Conservation (phyloP, 2,797 vertebrate species). For the Tenualosa ilisha region DNA sequence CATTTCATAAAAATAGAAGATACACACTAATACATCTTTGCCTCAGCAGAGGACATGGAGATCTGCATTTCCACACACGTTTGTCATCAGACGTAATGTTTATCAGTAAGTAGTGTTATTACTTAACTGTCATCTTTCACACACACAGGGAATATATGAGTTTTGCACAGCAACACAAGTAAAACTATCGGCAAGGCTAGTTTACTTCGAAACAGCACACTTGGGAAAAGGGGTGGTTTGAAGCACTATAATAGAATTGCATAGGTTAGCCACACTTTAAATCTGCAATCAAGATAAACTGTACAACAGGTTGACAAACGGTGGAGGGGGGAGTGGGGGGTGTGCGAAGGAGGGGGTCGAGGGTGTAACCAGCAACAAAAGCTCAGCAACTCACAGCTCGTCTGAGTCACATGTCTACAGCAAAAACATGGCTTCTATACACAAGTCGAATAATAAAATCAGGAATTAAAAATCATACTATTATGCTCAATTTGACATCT, state of each 20-base stretch:
- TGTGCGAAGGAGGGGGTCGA: not conserved
- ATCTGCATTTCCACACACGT: slow-evolving; percentile 49
- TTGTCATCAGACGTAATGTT: slow-evolving; percentile 44
- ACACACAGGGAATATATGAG: slow-evolving; percentile 56
- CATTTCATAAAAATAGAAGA: slow-evolving; percentile 70
- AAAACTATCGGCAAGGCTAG: slow-evolving; percentile 62
- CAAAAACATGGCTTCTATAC: not conserved
- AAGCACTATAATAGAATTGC: slow-evolving; percentile 64
- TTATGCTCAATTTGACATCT: not conserved
- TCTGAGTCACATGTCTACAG: not conserved
- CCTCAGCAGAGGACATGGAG: slow-evolving; percentile 48
- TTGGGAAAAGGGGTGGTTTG: slow-evolving; percentile 50
- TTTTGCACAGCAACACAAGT: slow-evolving; percentile 64
- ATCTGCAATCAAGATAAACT: slow-evolving; percentile 56
- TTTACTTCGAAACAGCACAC: slow-evolving; percentile 58
- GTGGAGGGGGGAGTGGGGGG: slow-evolving; percentile 29
- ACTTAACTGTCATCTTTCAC: slow-evolving; percentile 34
- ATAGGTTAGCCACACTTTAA: slow-evolving; percentile 71
- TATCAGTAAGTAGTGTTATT: not conserved
- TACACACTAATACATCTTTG: slow-evolving; percentile 61
- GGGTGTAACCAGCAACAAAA: not conserved
- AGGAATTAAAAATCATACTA: not conserved
- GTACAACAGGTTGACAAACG: slow-evolving; percentile 47
- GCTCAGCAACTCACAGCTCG: slow-evolving; percentile 9
- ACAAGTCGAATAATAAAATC: not conserved